Percentiles rank a stretch among this genome's conserved stretches.
phyloP scores from a whole-genome alignment of 2,888 invertebrate genomes.

The Amphipyra berbera region DNA sequence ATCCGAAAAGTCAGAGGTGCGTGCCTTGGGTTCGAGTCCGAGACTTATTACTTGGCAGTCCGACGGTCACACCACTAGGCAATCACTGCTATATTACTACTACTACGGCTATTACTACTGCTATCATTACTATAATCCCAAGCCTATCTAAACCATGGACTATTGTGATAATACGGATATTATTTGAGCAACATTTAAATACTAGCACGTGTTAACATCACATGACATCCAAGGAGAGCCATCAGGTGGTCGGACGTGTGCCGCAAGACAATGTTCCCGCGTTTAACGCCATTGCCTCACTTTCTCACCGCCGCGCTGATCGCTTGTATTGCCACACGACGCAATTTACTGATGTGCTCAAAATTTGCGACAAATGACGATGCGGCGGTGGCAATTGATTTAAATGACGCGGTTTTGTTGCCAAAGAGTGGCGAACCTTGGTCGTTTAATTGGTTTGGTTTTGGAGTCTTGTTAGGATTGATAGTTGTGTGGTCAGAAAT shows the following conservation, averaged over 20 bases:
- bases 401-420: constrained; percentile 50
- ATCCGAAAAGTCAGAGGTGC: too few species aligned
- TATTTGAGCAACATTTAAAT: too few species aligned
- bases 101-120: too few species aligned
- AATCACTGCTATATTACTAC: too few species aligned
- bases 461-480: constrained; percentile 19
- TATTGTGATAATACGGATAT: too few species aligned
- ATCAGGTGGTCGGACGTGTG: constrained; percentile 19
- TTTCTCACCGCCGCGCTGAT: constrained; percentile 31
- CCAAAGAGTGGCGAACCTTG: constrained; percentile 30
- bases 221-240: constrained; percentile 28
- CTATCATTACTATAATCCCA: too few species aligned
- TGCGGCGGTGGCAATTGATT: constrained; percentile 38
- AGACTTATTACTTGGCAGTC: too few species aligned
- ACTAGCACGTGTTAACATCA: not conserved
- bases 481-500: too few species aligned
- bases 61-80: too few species aligned
- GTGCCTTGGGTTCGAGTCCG: too few species aligned
- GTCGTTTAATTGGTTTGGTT: constrained; percentile 41
- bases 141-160: too few species aligned
- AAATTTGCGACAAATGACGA: constrained; percentile 35
- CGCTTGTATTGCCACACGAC: constrained; percentile 36
- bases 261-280: constrained; percentile 31
- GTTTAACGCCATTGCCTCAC: constrained; percentile 24
- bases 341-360: constrained; percentile 21